Conservation (phyloP, 2,113 vertebrate genomes). For the Perca flavescens region DNA sequence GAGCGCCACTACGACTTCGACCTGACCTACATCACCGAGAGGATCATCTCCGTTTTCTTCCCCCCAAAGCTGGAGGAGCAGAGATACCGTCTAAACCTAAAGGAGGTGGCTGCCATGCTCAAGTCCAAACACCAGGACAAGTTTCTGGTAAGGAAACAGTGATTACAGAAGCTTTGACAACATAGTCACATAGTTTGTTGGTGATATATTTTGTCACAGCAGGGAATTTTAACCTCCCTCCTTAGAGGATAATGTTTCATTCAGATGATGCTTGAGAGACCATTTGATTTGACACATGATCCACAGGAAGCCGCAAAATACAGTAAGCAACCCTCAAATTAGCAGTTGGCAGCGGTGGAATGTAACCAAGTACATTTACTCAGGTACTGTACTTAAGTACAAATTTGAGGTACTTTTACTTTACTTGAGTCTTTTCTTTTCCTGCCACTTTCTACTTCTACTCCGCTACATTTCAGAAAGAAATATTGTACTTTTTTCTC, state of each 20-base stretch:
- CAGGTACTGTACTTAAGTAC: too few relatives aligned
- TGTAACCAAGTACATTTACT: too few relatives aligned
- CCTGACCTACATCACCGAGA: constrained; percentile 94
- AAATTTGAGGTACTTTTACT: too few relatives aligned
- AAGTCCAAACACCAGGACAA: constrained; percentile 94
- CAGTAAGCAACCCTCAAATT: constrained; percentile 29
- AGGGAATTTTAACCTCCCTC: not conserved
- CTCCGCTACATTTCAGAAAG: too few relatives aligned
- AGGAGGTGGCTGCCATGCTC: constrained; percentile 92
- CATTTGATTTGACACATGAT: constrained; percentile 4
- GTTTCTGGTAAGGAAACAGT: constrained; percentile 86
- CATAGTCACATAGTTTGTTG: not conserved
- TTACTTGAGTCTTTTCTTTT: too few relatives aligned
- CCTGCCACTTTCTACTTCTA: too few relatives aligned
- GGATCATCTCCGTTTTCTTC: constrained; percentile 94
- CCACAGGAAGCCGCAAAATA: constrained; percentile 21
- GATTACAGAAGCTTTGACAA: constrained; percentile 1
- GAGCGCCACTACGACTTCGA: constrained; percentile 92
- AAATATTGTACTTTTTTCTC: too few relatives aligned
- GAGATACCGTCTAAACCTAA: constrained; percentile 89
- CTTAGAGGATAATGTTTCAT: not conserved
- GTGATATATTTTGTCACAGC: not conserved
- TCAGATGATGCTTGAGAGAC: constrained; percentile 24
- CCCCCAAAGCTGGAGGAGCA: constrained; percentile 90
- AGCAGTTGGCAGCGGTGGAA: constrained; percentile 1